These are phyloP conservation scores for Micromesistius poutassou DNA, from an alignment of 2,797 vertebrate genomes.

Conservation along the genomic window DNA sequence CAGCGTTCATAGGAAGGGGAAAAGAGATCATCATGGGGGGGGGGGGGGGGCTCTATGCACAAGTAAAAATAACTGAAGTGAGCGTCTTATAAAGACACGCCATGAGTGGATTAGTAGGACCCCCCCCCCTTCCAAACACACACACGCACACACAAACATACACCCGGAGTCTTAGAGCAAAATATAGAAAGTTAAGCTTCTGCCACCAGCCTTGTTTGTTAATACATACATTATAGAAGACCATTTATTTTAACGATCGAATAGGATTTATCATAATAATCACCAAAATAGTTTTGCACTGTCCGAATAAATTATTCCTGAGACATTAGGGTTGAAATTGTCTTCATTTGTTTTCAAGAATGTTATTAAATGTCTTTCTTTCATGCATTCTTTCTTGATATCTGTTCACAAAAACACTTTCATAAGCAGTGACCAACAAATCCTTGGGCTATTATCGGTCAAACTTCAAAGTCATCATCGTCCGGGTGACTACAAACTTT, in stretches of 20 bases:
- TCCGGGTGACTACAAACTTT: background rate
- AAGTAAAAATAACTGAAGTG: background rate
- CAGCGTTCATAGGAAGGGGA: background rate
- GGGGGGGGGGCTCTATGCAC: background rate
- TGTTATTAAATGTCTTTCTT: background rate
- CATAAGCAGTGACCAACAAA: background rate
- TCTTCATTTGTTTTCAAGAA: background rate
- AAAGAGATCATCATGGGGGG: background rate
- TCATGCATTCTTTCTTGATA: background rate
- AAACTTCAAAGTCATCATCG: background rate
- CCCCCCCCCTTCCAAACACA: too few species aligned
- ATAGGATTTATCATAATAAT: background rate
- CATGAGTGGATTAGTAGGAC: background rate
- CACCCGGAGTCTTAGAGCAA: background rate
- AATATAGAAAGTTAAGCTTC: background rate
- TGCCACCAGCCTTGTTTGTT: background rate
- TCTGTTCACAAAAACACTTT: background rate
- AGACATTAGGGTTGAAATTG: background rate
- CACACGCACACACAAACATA: too few species aligned
- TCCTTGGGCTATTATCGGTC: background rate
- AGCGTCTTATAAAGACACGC: background rate
- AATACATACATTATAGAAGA: background rate
- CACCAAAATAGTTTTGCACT: background rate
- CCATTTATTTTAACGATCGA: background rate
- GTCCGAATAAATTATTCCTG: too few species aligned